Base-by-base conservation (phyloP, 2,888 invertebrate species). In the Muscina levida region DNA sequence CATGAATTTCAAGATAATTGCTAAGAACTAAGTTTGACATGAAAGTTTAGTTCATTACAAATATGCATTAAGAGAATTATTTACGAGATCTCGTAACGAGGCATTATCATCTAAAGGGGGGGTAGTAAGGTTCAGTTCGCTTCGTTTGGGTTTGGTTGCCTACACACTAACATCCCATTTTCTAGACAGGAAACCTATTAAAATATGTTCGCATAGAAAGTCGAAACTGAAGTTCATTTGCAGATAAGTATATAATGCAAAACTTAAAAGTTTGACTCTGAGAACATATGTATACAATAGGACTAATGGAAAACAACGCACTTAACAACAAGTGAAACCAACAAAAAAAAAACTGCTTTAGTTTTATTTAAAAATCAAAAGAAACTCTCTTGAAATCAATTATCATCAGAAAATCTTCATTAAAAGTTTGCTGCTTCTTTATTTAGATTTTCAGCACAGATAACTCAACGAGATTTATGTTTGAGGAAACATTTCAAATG, bases 1-100 rank as follows among this genome's bases (percentile, higher is more conserved):
- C 57, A 48, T 77, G 39, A 71, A 77, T 77, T 62, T 51, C 17
- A 26, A 53, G 22, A 73, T 74, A 74, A 71, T 73, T 78, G 73
- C 48, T 71, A 57, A 59, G 66, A 62, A 42, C 19, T 66, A 42
- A 66, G 66, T 51, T 51, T 67, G 66, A 71, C 71, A 79, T 66
- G 51, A 56, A 74, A 59, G 42, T 26, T 42, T 24, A 73, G 48
- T 51, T 59, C 57, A 62, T 42, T 37, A 37, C 59, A 59, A 59
- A 59, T 59, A 59, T 59, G 17, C 59, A 59, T 59, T 59, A 59
- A 59, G 42, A 74, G 26, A 73, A 56, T 57, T 70, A 66, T 66
- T 66, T 78, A 73, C 46, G 65, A 73, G 8, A 66, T 48, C 51
- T 51, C 53, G 13, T 26, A 51, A 57, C 31, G 17, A 42, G 53